Evolutionary conservation across 2,888 invertebrate genomes (phyloP).

Genomic region (Chesias legatella): DNA sequence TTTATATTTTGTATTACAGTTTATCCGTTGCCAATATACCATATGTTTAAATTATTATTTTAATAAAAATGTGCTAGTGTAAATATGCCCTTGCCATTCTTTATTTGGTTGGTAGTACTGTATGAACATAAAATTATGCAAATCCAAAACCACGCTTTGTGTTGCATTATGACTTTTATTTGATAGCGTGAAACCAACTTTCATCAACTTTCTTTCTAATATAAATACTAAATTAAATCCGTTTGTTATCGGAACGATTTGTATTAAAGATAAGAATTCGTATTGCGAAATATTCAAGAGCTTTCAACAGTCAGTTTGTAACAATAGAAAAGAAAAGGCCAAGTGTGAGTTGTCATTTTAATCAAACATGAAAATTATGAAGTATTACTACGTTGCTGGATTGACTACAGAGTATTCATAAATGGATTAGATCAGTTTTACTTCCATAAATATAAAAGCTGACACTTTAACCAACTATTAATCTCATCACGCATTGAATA

Average conservation of each 20-base stretch:
- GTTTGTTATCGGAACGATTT: conserved; percentile 28
- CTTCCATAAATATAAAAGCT: no score
- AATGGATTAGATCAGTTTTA: no score
- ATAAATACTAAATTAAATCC: conserved; percentile 36
- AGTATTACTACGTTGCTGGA: no score
- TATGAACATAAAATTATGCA: conserved; percentile 41
- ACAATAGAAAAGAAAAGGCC: neutral
- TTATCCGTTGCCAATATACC: neutral
- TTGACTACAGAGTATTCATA: no score
- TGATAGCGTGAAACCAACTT: conserved; percentile 35
- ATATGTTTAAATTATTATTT: neutral
- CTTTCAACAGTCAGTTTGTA: conserved; percentile 11
- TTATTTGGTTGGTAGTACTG: conserved; percentile 15
- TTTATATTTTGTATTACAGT: neutral
- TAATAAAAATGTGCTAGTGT: conserved; percentile 1
- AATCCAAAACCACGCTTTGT: conserved; percentile 46
- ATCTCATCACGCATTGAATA: no score
- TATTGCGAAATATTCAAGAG: conserved; percentile 17
- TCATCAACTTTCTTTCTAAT: conserved; percentile 42
- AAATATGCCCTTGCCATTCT: conserved; percentile 12
- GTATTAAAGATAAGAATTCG: conserved; percentile 25
- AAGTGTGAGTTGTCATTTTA: no score
- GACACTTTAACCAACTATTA: no score
- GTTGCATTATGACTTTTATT: conserved; percentile 40
- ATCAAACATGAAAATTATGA: no score